These are phyloP conservation scores for Nilaparvata lugens DNA, from an alignment of 1,140 invertebrate genomes.

Conservation along the genomic window DNA sequence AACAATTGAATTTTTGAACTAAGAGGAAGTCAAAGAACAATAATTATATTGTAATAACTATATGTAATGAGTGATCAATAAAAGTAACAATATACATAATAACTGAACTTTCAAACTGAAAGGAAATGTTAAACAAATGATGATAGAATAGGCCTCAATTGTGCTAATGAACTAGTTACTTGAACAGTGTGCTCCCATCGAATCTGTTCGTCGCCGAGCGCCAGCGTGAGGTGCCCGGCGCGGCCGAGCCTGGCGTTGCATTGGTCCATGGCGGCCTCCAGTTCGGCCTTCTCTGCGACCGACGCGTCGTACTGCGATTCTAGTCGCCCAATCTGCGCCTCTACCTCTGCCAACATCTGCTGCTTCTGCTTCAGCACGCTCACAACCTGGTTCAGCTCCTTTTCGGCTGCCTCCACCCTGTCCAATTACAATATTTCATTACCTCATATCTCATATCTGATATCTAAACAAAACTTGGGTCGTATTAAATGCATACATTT, in stretches of 20 bases:
- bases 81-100: too few species aligned
- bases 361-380: conserved; percentile 66
- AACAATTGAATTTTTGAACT: too few species aligned
- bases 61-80: too few species aligned
- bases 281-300: conserved; percentile 45
- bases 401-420: conserved; percentile 47
- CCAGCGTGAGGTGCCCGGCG: conserved; percentile 71
- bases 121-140: too few species aligned
- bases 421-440: conserved; percentile 4
- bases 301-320: conserved; percentile 54
- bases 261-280: conserved; percentile 57
- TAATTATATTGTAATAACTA: too few species aligned
- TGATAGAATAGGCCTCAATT: too few species aligned
- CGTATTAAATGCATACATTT: too few species aligned
- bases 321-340: conserved; percentile 55
- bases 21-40: too few species aligned
- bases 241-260: conserved; percentile 65
- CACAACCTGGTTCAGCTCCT: conserved; percentile 49
- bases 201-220: conserved; percentile 72
- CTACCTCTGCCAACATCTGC: conserved; percentile 57
- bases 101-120: too few species aligned
- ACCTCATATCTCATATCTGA: too few species aligned
- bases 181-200: conserved; percentile 68
- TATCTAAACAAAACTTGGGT: too few species aligned
- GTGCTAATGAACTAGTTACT: conserved; percentile 37